A percentile compares a stretch with the other conserved stretches of the same genome.
Conservation (phyloP, 1,140 invertebrate genomes). For the Platyura marginata region DNA sequence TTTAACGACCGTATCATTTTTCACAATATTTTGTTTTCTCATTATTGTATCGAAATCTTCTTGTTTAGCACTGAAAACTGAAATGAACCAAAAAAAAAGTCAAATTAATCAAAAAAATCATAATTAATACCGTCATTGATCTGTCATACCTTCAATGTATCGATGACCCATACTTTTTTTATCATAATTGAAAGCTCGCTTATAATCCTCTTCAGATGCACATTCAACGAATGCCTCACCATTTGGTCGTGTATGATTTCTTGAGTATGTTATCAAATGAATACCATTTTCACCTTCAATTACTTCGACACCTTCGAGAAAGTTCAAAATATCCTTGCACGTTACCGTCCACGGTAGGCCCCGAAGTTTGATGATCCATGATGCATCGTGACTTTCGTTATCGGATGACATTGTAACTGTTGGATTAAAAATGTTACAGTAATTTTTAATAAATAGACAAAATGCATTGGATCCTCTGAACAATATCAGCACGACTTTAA, state of each 20-base stretch:
- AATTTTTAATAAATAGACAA: no score
- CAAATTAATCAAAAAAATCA: no score
- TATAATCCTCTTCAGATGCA: constrained; percentile 53
- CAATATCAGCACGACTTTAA: no score
- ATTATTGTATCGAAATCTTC: constrained; percentile 22
- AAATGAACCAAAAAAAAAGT: not conserved
- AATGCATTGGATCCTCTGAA: no score
- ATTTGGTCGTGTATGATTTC: constrained; percentile 65
- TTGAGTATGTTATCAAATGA: constrained; percentile 56
- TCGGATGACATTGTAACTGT: no score
- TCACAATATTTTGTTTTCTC: constrained; percentile 17
- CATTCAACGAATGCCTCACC: constrained; percentile 84
- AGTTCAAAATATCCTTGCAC: constrained; percentile 68
- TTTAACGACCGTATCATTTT: constrained; percentile 18
- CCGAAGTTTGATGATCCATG: constrained; percentile 46
- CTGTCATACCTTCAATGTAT: constrained; percentile 89
- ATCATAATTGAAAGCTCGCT: constrained; percentile 58
- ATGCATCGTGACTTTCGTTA: constrained; percentile 31
- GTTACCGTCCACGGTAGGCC: constrained; percentile 82
- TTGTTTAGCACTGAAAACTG: constrained; percentile 18
- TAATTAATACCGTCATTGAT: no score
- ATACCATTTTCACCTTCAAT: constrained; percentile 53
- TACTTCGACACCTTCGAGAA: constrained; percentile 45
- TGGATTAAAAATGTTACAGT: no score
- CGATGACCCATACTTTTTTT: constrained; percentile 74